Conservation (phyloP, 2,797 vertebrate species). For the Telmatherina bonti region DNA sequence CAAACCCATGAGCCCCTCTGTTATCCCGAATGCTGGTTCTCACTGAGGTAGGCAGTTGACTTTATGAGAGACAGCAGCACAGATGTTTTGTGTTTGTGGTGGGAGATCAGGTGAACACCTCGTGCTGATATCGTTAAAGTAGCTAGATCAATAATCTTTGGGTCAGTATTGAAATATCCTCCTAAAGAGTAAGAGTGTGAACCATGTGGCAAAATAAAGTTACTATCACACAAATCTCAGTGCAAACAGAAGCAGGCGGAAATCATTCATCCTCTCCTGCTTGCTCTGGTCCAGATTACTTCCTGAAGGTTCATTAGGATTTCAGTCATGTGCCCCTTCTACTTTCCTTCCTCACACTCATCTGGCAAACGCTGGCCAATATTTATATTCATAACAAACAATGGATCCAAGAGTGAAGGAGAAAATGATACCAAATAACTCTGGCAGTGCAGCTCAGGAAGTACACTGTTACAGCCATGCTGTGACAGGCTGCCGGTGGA, state of each 20-base stretch:
- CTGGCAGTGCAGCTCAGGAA: constrained; percentile 39
- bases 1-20: constrained; percentile 41
- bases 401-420: constrained; percentile 46
- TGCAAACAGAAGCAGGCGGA: constrained; percentile 66
- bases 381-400: constrained; percentile 78
- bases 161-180: constrained; percentile 39
- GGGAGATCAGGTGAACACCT: constrained; percentile 45
- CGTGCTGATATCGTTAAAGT: constrained; percentile 44
- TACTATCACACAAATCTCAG: constrained; percentile 59
- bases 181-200: constrained; percentile 11
- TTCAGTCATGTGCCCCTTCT: constrained; percentile 49
- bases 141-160: constrained; percentile 54
- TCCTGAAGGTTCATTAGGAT: constrained; percentile 64
- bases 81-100: constrained; percentile 67
- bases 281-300: constrained; percentile 61
- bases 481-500: constrained; percentile 46
- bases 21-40: constrained; percentile 35
- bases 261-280: constrained; percentile 53
- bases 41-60: constrained; percentile 54
- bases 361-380: constrained; percentile 57
- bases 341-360: constrained; percentile 42
- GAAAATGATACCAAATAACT: constrained; percentile 40
- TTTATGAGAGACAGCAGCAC: constrained; percentile 56
- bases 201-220: constrained; percentile 49
- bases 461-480: constrained; percentile 22